phyloP scores from a whole-genome alignment of 1,140 invertebrate species.

The Drosophila erecta region DNA sequence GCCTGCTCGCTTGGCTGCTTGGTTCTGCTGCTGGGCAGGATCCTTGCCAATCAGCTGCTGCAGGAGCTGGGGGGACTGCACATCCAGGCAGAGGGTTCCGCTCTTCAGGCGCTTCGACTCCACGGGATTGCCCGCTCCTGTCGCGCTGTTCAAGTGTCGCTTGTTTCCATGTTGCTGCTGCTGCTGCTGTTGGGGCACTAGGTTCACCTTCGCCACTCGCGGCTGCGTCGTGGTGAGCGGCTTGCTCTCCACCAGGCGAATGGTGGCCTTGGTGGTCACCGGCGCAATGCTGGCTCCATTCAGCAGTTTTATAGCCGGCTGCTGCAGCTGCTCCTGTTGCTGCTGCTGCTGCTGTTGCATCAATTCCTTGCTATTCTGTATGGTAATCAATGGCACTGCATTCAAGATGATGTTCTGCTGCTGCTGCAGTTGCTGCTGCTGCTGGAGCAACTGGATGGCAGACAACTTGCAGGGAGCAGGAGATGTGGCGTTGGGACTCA shows the following conservation, averaged over 20 bases:
- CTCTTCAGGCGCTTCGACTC: slow-evolving; percentile 78
- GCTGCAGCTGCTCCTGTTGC: slow-evolving; percentile 60
- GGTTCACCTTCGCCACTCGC: slow-evolving; percentile 44
- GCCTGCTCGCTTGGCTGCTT: slow-evolving; percentile 48
- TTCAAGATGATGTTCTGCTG: slow-evolving; percentile 77
- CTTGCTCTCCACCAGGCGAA: slow-evolving; percentile 67
- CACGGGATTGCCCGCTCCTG: slow-evolving; percentile 41
- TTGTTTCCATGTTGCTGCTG: slow-evolving; percentile 70
- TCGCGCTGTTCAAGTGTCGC: slow-evolving; percentile 62
- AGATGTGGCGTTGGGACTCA: slow-evolving; percentile 66
- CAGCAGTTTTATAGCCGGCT: slow-evolving; percentile 62
- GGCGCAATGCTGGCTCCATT: slow-evolving; percentile 52
- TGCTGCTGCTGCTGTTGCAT: slow-evolving; percentile 49
- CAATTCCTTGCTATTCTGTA: slow-evolving; percentile 71
- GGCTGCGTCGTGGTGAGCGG: slow-evolving; percentile 24
- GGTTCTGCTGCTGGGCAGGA: slow-evolving; percentile 37
- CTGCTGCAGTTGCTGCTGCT: slow-evolving; percentile 54
- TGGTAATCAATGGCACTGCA: slow-evolving; percentile 82
- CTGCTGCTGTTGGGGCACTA: slow-evolving; percentile 34
- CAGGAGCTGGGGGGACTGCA: slow-evolving; percentile 69
- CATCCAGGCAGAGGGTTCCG: slow-evolving; percentile 49
- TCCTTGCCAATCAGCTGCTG: slow-evolving; percentile 71
- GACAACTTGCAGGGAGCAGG: slow-evolving; percentile 58
- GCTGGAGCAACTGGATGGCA: slow-evolving; percentile 59
- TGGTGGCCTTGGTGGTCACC: slow-evolving; percentile 62